Percentiles rank a stretch among this genome's conserved stretches.
phyloP scores from a whole-genome alignment of 2,113 vertebrate species.

The Garra rufa region DNA sequence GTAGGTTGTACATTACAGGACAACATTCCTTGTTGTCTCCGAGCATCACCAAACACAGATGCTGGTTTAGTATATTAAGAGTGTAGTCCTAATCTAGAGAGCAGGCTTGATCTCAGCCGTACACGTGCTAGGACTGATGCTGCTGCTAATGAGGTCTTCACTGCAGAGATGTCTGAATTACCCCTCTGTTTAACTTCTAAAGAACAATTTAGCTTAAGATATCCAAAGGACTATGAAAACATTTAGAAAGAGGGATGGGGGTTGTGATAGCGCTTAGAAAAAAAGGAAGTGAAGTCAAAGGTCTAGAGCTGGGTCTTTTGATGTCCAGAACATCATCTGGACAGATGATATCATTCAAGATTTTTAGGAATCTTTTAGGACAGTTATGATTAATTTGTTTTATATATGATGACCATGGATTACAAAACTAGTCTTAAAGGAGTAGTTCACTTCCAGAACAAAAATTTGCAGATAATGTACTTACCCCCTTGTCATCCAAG shows the following conservation, averaged over 20 bases:
- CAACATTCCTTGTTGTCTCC: not conserved
- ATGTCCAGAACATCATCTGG: no score
- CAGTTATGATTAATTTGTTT: no score
- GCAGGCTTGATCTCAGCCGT: not conserved
- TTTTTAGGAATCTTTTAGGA: no score
- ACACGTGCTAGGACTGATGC: constrained; percentile 20
- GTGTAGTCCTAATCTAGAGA: not conserved
- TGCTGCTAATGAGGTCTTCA: not conserved
- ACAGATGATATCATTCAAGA: no score
- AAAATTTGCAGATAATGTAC: no score
- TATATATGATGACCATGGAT: no score
- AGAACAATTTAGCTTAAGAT: constrained; percentile 35
- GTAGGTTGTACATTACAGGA: not conserved
- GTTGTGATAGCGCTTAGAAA: not conserved
- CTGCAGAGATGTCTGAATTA: constrained; percentile 37
- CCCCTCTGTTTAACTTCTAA: constrained; percentile 33
- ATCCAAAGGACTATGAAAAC: constrained; percentile 5
- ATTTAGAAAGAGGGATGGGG: not conserved
- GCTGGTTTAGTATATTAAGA: not conserved
- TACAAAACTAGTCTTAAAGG: no score
- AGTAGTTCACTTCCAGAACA: no score
- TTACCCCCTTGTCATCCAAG: no score
- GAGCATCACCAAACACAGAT: not conserved
- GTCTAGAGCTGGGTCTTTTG: not conserved
- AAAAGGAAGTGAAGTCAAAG: not conserved